Base-by-base conservation (phyloP, 2,113 vertebrate species). In the Clarias magur region DNA sequence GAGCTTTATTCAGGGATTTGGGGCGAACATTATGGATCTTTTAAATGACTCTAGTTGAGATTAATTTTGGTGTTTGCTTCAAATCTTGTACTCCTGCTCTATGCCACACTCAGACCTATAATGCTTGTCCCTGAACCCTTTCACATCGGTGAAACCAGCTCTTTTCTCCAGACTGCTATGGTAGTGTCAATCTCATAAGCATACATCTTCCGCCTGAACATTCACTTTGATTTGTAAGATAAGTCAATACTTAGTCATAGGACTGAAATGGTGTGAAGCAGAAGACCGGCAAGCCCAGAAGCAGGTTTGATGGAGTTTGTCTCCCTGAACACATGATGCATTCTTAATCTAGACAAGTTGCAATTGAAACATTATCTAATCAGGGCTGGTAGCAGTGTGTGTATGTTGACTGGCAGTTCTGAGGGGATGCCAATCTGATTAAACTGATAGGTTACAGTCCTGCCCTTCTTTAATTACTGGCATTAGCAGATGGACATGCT, bases 381-480 rank as follows among this genome's bases (percentile, higher is more conserved):
- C 48, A 34, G 86, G 87, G 23, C 59, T 68, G 54, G n/a, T 54
- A 67, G 54, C 68, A 80, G 75, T 23, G 80, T 73, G 62, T 85
- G 82, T 75, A 3, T 19, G 75, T 48, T 90, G 87, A 92, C 62
- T 88, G 90, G 88, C 88, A 89, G 82, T 75, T 87, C 60, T 90
- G 60, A 82, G 59, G 82, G 57, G 54, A 75, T 54, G n/a, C 21
- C 16, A 34, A 27, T 62, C 84, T 86, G 86, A 63, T 86, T 86
- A 85, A 88, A 83, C 56, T 0, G 17, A 25, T 12, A 54, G 65
- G 88, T 72, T 65, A 25, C 53, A 23, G 57, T 57, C 80, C 80
- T 80, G 19, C n/a, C 54, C 54, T 17, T 15, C 57, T 79, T 57
- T 79, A 79, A 79, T 79, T 16, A 30, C 54, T 0, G 9, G n/a